These are phyloP conservation scores for Parasteatoda tepidariorum DNA, from an alignment of 1,140 invertebrate genomes.

Conservation along the genomic window DNA sequence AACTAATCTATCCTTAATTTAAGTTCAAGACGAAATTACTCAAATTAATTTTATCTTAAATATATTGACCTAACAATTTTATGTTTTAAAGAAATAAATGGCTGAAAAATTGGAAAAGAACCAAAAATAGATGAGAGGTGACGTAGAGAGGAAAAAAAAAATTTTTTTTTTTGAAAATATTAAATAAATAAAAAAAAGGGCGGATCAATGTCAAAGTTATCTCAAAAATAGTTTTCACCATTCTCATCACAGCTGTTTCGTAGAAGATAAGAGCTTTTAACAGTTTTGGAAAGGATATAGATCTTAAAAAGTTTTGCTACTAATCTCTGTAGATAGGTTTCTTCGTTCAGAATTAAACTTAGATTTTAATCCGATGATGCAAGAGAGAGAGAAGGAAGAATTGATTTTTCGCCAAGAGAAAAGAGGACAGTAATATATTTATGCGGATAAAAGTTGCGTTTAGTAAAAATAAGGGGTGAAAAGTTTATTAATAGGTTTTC, in stretches of 20 bases:
- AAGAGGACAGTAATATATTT: not conserved
- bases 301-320: slow-evolving; percentile 19
- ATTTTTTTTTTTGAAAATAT: no score
- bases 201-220: slow-evolving; percentile 54
- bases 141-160: no score
- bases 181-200: slow-evolving; percentile 3
- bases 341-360: not conserved
- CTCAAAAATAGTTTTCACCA: slow-evolving; percentile 22
- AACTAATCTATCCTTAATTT: no score
- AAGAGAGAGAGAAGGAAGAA: slow-evolving; percentile 11
- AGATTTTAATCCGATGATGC: slow-evolving; percentile 21
- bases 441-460: not conserved
- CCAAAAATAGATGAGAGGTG: no score
- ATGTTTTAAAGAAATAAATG: no score
- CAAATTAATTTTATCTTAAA: no score
- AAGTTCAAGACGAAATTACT: no score
- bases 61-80: no score
- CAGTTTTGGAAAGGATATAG: slow-evolving; percentile 20
- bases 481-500: slow-evolving; percentile 44
- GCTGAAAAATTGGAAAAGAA: no score
- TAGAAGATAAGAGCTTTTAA: slow-evolving; percentile 25
- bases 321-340: slow-evolving; percentile 21
- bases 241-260: slow-evolving; percentile 10
- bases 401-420: not conserved
- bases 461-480: not conserved